Evolutionary conservation across 2,888 invertebrate species (phyloP).

Genomic region (Drosophila kanekoi): DNA sequence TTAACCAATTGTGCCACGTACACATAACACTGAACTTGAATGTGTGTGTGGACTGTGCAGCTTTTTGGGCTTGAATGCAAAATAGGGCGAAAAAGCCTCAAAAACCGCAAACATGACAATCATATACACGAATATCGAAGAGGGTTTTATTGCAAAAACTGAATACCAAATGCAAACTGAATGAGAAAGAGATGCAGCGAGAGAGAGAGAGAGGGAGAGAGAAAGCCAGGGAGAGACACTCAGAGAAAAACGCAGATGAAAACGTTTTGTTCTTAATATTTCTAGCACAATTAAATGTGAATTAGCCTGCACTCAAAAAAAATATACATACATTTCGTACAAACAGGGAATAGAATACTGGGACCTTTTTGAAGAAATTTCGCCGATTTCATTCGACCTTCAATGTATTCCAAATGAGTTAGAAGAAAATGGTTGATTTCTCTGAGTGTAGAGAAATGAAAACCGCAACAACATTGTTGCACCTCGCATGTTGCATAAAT

Average conservation of each 20-base stretch:
- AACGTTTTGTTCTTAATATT: too few species aligned
- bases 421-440: too few species aligned
- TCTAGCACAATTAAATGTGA: too few species aligned
- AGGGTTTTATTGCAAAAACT: slow-evolving; percentile 28
- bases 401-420: too few species aligned
- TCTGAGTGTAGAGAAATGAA: background rate
- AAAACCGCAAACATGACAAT: slow-evolving; percentile 62
- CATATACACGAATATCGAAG: slow-evolving; percentile 44
- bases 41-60: slow-evolving; percentile 13
- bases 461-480: slow-evolving; percentile 63
- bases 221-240: background rate
- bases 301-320: too few species aligned
- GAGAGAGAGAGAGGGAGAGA: background rate
- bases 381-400: too few species aligned
- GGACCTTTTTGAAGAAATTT: too few species aligned
- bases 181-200: background rate
- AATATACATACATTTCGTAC: too few species aligned
- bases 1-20: slow-evolving; percentile 31
- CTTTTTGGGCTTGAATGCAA: slow-evolving; percentile 14
- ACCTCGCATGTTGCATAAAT: slow-evolving; percentile 59
- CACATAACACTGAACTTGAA: slow-evolving; percentile 16
- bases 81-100: slow-evolving; percentile 26
- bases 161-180: background rate
- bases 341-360: too few species aligned
- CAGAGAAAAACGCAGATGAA: background rate